phyloP scores from a whole-genome alignment of 2,797 vertebrate species.

The Poecilia wingei region DNA sequence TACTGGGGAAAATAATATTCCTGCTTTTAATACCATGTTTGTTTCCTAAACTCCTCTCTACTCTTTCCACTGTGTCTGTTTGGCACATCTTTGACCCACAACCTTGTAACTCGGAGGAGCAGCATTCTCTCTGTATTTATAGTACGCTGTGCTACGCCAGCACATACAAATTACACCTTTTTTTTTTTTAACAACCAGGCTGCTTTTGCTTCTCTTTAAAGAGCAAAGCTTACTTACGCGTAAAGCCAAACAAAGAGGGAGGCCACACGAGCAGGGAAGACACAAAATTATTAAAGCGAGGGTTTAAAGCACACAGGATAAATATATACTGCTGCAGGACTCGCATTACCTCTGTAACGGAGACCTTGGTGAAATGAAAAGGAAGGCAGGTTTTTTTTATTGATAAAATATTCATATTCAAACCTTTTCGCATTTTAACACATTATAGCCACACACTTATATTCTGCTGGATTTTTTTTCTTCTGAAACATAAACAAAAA shows the following conservation, averaged over 20 bases:
- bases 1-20: conserved; percentile 54
- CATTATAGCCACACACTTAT: neutral
- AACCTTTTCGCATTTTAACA: neutral
- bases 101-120: conserved; percentile 21
- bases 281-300: conserved; percentile 31
- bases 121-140: conserved; percentile 13
- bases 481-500: neutral
- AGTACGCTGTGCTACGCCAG: conserved; percentile 1
- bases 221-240: neutral
- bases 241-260: conserved; percentile 13
- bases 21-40: conserved; percentile 33
- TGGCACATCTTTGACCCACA: conserved; percentile 19
- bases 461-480: neutral
- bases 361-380: conserved; percentile 15
- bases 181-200: neutral
- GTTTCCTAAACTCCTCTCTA: conserved; percentile 28
- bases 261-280: conserved; percentile 15
- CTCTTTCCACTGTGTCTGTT: conserved; percentile 13
- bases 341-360: conserved; percentile 29
- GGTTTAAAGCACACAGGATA: conserved; percentile 24
- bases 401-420: conserved; percentile 2
- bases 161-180: conserved; percentile 6
- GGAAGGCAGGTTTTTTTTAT: neutral
- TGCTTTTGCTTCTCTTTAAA: neutral
- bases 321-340: conserved; percentile 13